These are phyloP conservation scores for Nasua narica DNA, from an alignment of 2,797 vertebrate genomes.

Conservation along the genomic window DNA sequence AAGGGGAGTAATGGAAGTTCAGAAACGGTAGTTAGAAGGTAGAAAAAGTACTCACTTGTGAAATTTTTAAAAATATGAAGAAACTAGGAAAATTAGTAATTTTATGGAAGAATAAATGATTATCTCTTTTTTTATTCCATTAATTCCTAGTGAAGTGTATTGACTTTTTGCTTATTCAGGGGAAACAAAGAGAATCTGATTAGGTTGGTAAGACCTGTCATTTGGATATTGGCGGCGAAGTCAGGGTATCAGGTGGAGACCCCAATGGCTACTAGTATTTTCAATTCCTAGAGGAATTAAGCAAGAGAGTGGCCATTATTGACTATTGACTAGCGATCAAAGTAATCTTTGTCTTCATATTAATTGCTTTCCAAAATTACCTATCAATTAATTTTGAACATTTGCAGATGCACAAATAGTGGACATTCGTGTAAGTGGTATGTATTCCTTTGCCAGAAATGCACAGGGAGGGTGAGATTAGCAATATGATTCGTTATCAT, in stretches of 20 bases:
- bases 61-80: neutral
- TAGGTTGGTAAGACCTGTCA: neutral
- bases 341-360: neutral
- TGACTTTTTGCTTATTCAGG: conserved; percentile 11
- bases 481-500: neutral
- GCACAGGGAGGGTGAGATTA: neutral
- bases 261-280: neutral
- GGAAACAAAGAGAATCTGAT: neutral
- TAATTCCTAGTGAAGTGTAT: neutral
- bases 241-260: neutral
- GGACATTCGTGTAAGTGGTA: neutral
- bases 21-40: neutral
- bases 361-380: conserved; percentile 26
- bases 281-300: conserved; percentile 14
- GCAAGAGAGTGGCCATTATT: neutral
- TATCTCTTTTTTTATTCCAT: neutral
- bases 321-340: conserved; percentile 29
- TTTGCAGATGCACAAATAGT: neutral
- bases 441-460: conserved; percentile 43
- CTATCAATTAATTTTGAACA: conserved; percentile 10
- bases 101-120: neutral
- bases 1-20: neutral
- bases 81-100: conserved; percentile 25
- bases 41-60: neutral
- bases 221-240: conserved; percentile 38